These are phyloP conservation scores for Pangasius krempfi DNA, from an alignment of 2,797 vertebrate genomes.

Conservation along the genomic window DNA sequence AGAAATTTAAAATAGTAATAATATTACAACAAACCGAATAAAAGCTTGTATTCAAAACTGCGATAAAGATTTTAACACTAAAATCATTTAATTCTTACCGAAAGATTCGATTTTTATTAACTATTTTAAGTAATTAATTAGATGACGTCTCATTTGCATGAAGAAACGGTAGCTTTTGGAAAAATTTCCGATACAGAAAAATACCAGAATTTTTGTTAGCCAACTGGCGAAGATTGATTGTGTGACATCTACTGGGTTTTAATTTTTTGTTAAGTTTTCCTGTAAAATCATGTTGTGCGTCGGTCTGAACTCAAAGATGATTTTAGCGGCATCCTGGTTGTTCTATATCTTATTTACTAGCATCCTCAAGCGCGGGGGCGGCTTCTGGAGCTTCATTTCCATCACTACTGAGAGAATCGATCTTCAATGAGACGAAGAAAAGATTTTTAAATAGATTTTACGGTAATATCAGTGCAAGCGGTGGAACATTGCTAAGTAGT, in stretches of 20 bases:
- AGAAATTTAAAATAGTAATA: not conserved
- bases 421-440: not conserved
- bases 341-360: not conserved
- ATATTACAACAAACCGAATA: not conserved
- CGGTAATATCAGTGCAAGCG: not conserved
- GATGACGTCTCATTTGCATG: not conserved
- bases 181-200: not conserved
- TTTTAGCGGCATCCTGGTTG: not conserved
- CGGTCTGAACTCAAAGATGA: not conserved
- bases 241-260: not conserved
- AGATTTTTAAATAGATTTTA: not conserved
- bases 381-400: not conserved
- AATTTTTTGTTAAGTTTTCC: not conserved
- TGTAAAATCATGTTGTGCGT: not conserved
- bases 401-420: not conserved
- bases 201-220: not conserved
- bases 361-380: not conserved
- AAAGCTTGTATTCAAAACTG: not conserved
- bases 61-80: not conserved
- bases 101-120: not conserved
- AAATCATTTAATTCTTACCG: not conserved
- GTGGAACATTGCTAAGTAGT: not conserved
- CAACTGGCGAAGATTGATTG: not conserved
- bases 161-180: not conserved
- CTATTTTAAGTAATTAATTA: not conserved